These are phyloP conservation scores for Odontophorus gujanensis DNA, from an alignment of 2,113 vertebrate genomes.

Conservation along the genomic window DNA sequence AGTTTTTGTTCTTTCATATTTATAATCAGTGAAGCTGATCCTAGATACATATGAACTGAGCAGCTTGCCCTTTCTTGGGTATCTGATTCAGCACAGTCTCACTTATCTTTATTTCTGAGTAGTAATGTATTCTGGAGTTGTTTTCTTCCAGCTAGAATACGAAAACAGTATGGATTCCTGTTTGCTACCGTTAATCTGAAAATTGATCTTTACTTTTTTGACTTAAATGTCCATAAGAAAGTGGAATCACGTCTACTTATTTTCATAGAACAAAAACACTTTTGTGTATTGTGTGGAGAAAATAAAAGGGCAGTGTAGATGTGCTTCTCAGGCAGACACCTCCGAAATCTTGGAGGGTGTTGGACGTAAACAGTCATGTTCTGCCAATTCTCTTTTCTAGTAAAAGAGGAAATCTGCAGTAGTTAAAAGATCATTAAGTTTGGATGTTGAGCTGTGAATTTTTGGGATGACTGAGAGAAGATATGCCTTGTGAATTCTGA, in stretches of 20 bases:
- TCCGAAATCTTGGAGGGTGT: not conserved
- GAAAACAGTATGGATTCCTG: not conserved
- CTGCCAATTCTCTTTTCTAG: not conserved
- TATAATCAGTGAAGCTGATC: not conserved
- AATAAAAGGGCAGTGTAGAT: not conserved
- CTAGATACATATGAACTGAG: not conserved
- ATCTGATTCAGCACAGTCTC: not conserved
- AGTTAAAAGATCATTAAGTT: not conserved
- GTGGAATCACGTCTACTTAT: not conserved
- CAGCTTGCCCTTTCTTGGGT: not conserved
- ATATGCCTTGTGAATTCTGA: not conserved
- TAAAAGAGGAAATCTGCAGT: not conserved
- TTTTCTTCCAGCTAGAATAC: not conserved
- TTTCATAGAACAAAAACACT: not conserved
- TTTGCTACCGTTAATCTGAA: not conserved
- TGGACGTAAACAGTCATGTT: not conserved
- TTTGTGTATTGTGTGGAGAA: not conserved
- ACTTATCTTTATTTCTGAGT: not conserved
- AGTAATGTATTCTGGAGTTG: not conserved
- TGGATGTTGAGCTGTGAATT: not conserved
- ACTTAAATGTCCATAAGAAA: not conserved
- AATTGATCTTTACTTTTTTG: not conserved
- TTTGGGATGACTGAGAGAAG: accelerated
- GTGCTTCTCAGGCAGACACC: not conserved
- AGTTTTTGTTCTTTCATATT: not conserved